A percentile compares a stretch with the other conserved stretches of the same genome.
Conservation (phyloP, 64 coral and sea anemone genomes). For the Acropora yongei region DNA sequence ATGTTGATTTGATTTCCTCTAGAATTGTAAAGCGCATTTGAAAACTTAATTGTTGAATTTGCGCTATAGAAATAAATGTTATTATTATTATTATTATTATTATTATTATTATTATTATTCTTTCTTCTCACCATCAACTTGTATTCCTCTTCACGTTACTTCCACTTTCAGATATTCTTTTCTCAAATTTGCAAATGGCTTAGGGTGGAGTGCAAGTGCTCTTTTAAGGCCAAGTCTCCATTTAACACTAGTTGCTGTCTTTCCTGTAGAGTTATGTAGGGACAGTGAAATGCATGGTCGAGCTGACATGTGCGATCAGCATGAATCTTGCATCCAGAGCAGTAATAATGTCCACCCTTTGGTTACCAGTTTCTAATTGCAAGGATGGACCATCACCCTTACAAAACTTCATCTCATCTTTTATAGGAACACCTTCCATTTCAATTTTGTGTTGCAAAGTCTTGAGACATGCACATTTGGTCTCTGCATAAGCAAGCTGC, state of each 20-base stretch:
- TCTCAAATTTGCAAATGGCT: slow-evolving; percentile 23
- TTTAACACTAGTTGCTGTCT: slow-evolving; percentile 11
- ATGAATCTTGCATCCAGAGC: slow-evolving; percentile 26
- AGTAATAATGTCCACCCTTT: slow-evolving; percentile 25
- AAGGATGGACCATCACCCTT: slow-evolving; percentile 29
- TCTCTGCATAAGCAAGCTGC: slow-evolving; percentile 22
- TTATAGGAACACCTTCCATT: neutral
- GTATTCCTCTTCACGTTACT: neutral
- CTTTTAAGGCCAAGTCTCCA: neutral
- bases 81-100: too few species aligned
- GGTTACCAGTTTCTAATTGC: slow-evolving; percentile 25
- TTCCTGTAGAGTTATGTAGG: slow-evolving; percentile 26
- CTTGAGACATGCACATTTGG: slow-evolving; percentile 16
- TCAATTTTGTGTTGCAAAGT: neutral
- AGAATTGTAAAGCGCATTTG: too few species aligned
- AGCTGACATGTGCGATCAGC: neutral
- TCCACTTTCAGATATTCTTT: neutral
- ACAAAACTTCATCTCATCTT: slow-evolving; percentile 28
- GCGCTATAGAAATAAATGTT: too few species aligned
- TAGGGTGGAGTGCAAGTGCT: too few species aligned
- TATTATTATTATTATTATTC: slow-evolving; percentile 2
- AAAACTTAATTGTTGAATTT: too few species aligned
- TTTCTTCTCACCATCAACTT: neutral
- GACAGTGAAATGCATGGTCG: neutral
- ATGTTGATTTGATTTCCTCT: too few species aligned